phyloP scores from a whole-genome alignment of 2,888 invertebrate genomes.

The Blastobasis lacticolella region DNA sequence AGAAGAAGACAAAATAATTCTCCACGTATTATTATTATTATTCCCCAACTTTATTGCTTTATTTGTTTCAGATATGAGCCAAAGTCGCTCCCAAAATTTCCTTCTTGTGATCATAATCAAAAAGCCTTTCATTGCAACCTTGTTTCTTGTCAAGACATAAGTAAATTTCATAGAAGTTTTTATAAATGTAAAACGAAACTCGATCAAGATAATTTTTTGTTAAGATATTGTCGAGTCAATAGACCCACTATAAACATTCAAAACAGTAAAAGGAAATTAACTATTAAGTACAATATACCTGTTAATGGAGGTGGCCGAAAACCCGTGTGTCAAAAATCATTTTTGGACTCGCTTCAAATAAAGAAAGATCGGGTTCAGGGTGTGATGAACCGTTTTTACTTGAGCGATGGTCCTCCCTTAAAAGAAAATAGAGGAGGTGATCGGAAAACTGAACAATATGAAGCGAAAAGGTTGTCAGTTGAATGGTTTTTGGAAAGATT shows the following conservation, averaged over 20 bases:
- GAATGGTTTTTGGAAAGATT: slow-evolving; percentile 5
- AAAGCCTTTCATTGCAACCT: slow-evolving; percentile 14
- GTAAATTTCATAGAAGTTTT: slow-evolving; percentile 15
- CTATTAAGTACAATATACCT: slow-evolving; percentile 12
- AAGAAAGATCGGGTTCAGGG: slow-evolving; percentile 10
- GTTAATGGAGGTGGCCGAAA: slow-evolving; percentile 1
- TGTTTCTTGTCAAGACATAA: slow-evolving; percentile 10
- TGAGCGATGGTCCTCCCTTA: not conserved
- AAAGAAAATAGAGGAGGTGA: slow-evolving; percentile 15
- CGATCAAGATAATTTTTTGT: slow-evolving; percentile 13
- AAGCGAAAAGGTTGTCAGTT: slow-evolving; percentile 12
- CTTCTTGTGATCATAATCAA: slow-evolving; percentile 11
- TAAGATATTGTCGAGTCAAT: slow-evolving; percentile 13
- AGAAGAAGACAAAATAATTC: not conserved
- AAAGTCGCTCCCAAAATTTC: slow-evolving; percentile 9
- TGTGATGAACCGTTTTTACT: slow-evolving; percentile 9
- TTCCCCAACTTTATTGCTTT: not conserved
- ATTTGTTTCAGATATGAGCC: slow-evolving; percentile 1
- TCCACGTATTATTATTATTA: not conserved
- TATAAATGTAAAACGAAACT: slow-evolving; percentile 12
- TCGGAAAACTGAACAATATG: slow-evolving; percentile 5
- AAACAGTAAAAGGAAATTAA: slow-evolving; percentile 12
- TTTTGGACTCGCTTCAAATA: slow-evolving; percentile 3
- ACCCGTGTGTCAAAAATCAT: slow-evolving; percentile 7
- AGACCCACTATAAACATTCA: slow-evolving; percentile 8